Percentiles rank a stretch among this genome's conserved stretches.
Conservation (phyloP, 2,113 vertebrate genomes). For the Equus przewalskii region DNA sequence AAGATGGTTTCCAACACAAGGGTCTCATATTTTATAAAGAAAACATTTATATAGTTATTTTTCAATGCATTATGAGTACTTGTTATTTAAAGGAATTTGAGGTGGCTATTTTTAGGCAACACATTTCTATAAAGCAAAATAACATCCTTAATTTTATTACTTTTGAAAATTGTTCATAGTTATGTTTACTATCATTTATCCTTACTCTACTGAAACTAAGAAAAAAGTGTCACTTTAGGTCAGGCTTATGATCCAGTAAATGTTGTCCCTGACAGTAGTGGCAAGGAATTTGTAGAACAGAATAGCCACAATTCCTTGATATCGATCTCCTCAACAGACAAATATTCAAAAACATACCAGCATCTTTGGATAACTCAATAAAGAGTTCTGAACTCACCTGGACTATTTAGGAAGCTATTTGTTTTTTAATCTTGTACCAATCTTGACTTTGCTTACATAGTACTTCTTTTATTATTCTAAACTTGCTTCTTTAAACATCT, state of each 20-base stretch:
- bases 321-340: constrained; percentile 35
- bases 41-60: constrained; percentile 60
- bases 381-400: constrained; percentile 56
- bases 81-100: constrained; percentile 62
- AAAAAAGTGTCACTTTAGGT: constrained; percentile 50
- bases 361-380: constrained; percentile 54
- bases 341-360: constrained; percentile 40
- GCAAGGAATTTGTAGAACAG: constrained; percentile 39
- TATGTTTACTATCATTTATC: constrained; percentile 66
- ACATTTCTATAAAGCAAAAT: constrained; percentile 64
- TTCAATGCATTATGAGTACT: constrained; percentile 43
- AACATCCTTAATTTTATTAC: constrained; percentile 45
- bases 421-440: constrained; percentile 61
- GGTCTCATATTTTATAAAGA: constrained; percentile 49
- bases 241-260: constrained; percentile 57
- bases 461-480: constrained; percentile 76
- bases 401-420: constrained; percentile 66
- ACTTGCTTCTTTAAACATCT: constrained; percentile 74
- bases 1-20: constrained; percentile 62
- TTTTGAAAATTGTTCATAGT: constrained; percentile 55
- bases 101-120: constrained; percentile 61
- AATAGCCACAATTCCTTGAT: constrained; percentile 55
- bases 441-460: constrained; percentile 71
- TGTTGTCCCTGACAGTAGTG: background rate
- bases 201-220: constrained; percentile 12